phyloP scores from a whole-genome alignment of 1,140 invertebrate species.

The Euschistus heros region DNA sequence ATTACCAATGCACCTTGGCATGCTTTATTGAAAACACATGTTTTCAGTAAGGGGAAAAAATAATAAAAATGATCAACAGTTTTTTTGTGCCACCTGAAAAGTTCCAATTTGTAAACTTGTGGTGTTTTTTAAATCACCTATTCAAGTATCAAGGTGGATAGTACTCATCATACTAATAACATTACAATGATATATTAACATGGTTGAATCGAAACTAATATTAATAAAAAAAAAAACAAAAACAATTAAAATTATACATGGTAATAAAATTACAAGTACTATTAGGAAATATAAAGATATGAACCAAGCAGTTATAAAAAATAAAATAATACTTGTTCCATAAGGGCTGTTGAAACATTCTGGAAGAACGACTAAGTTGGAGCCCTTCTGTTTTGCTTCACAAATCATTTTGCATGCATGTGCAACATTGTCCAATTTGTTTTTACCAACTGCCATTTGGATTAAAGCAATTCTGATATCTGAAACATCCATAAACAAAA shows the following conservation, averaged over 20 bases:
- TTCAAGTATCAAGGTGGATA: too few relatives aligned
- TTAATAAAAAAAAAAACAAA: too few relatives aligned
- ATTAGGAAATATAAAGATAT: neutral
- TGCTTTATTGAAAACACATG: too few relatives aligned
- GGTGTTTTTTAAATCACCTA: too few relatives aligned
- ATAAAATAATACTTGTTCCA: conserved; percentile 54
- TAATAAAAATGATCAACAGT: too few relatives aligned
- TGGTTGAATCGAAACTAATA: too few relatives aligned
- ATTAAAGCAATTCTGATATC: conserved; percentile 57
- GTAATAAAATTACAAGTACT: neutral
- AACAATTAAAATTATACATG: neutral
- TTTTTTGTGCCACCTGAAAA: too few relatives aligned
- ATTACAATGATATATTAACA: too few relatives aligned
- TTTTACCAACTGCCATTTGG: conserved; percentile 61
- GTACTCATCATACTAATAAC: too few relatives aligned
- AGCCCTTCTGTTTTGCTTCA: conserved; percentile 59
- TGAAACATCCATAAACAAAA: conserved; percentile 21
- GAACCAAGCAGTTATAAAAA: neutral
- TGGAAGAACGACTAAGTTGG: conserved; percentile 68
- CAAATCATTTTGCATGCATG: conserved; percentile 60
- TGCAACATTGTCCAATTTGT: conserved; percentile 64
- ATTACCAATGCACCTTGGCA: too few relatives aligned
- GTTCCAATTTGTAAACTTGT: too few relatives aligned
- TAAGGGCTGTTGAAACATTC: conserved; percentile 95
- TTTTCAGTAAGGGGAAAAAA: too few relatives aligned